Base-by-base conservation (phyloP, 2,888 invertebrate genomes). In the Neocrepidodera transversa region DNA sequence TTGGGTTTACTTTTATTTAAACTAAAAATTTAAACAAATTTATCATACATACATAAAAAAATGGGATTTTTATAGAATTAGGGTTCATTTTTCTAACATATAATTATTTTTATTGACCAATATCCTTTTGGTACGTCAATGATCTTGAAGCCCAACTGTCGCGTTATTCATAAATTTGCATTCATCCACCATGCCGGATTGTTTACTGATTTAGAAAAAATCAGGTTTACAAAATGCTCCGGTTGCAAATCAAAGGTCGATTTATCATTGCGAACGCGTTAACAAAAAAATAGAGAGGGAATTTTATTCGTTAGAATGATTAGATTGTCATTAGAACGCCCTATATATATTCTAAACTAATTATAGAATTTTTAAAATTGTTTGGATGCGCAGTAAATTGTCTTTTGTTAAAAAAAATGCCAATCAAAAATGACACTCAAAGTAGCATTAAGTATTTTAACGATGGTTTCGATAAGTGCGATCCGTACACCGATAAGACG, bases 401-500 rank as follows among this genome's bases (percentile, higher is more conserved):
- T 58, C 32, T 10, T 45, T 32, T 32, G 36, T 26, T 8, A 8
- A 28, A 36, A n/a, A 53, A 50, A 55, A 57, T 42, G 35, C 49
- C 63, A 59, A 60, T 61, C 70, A 68, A 60, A 68, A 59, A 56
- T 64, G 71, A 70, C 71, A 72, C 66, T 60, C 69, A 69, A 71
- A 70, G 70, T 66, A 71, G 70, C 71, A 69, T 74, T 73, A 73
- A 74, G 68, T 65, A 68, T 72, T 72, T 71, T 66, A 66, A 68
- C 67, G 74, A 75, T 72, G 72, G 64, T 57, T 64, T 57, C 67
- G 74, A 74, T 75, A 74, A 71, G 68, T 48, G 42, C 65, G 74
- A 75, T 75, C 72, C 63, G 69, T 68, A 68, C 70, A 66, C 70
- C 68, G 76, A 76, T 76, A 76, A 71, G 68, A 62, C 68, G 60